Conservation (phyloP, 2,113 vertebrate species). For the Paramisgurnus dabryanus region DNA sequence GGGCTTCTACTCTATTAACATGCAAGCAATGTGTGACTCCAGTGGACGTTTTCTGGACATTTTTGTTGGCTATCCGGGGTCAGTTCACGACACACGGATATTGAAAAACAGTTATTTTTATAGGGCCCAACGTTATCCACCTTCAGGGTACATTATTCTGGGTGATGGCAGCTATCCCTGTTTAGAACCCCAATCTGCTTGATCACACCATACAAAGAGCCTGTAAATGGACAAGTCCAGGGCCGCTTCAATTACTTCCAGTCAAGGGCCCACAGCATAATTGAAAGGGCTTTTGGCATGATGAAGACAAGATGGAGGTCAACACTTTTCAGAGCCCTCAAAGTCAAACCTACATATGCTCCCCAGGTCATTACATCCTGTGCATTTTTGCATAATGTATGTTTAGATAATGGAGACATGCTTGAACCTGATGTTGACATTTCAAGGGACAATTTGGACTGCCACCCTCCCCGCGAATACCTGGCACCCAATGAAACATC, state of each 20-base stretch:
- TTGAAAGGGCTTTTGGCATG: conserved; percentile 25
- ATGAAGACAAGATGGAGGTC: conserved; percentile 18
- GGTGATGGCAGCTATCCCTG: conserved; percentile 5
- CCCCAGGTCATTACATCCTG: conserved; percentile 18
- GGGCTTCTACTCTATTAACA: too few relatives aligned
- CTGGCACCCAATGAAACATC: not conserved
- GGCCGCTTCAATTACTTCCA: conserved; percentile 20
- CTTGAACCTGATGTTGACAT: conserved; percentile 27
- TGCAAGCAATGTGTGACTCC: too few relatives aligned
- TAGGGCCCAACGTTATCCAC: not conserved
- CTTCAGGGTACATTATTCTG: conserved; percentile 30
- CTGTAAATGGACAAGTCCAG: conserved; percentile 15
- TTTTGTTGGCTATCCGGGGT: not conserved
- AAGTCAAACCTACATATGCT: conserved; percentile 24
- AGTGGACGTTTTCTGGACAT: too few relatives aligned
- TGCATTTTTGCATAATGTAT: conserved; percentile 41
- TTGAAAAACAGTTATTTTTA: conserved; percentile 14
- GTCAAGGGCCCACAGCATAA: conserved; percentile 6
- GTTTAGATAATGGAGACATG: conserved; percentile 26
- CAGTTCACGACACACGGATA: conserved; percentile 12
- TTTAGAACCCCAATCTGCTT: conserved; percentile 3
- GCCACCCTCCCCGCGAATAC: not conserved
- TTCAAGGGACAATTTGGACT: not conserved
- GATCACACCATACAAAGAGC: conserved; percentile 41
- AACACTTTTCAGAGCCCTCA: conserved; percentile 25